These are phyloP conservation scores for Macroteleia sp. DNA, from an alignment of 2,888 invertebrate genomes.

Conservation along the genomic window DNA sequence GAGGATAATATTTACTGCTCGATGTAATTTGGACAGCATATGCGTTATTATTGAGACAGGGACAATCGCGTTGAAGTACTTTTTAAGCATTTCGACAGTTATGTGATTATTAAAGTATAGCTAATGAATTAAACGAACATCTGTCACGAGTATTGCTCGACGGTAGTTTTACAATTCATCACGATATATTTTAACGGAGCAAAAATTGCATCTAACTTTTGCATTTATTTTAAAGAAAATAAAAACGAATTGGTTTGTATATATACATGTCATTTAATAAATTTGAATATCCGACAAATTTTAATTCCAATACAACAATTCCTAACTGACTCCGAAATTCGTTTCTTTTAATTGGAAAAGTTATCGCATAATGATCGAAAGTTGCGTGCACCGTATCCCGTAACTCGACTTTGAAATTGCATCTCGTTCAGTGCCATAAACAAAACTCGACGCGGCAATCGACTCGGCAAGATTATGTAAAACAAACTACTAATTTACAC, in stretches of 20 bases:
- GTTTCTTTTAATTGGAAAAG: conserved; percentile 11
- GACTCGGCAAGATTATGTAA: conserved; percentile 37
- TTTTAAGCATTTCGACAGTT: conserved; percentile 3
- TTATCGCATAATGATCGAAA: conserved; percentile 17
- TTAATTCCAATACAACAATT: too few relatives aligned
- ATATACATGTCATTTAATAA: too few relatives aligned
- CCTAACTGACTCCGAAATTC: too few relatives aligned
- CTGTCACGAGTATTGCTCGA: conserved; percentile 5
- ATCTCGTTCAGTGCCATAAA: conserved; percentile 20
- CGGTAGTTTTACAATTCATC: too few relatives aligned
- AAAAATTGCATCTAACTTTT: too few relatives aligned
- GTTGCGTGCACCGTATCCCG: not conserved
- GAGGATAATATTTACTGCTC: conserved; percentile 1
- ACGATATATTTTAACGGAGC: too few relatives aligned
- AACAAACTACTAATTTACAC: conserved; percentile 44
- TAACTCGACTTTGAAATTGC: conserved; percentile 24
- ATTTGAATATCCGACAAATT: too few relatives aligned
- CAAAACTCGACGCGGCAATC: conserved; percentile 34
- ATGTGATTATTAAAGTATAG: conserved; percentile 24
- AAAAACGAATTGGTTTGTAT: too few relatives aligned
- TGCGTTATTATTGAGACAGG: conserved; percentile 12
- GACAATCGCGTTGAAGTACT: conserved; percentile 23
- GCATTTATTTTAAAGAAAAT: too few relatives aligned
- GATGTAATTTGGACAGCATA: conserved; percentile 7
- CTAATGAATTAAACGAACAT: conserved; percentile 18